These are phyloP conservation scores for Falcaria lacertinaria DNA, from an alignment of 2,888 invertebrate species.

Conservation along the genomic window DNA sequence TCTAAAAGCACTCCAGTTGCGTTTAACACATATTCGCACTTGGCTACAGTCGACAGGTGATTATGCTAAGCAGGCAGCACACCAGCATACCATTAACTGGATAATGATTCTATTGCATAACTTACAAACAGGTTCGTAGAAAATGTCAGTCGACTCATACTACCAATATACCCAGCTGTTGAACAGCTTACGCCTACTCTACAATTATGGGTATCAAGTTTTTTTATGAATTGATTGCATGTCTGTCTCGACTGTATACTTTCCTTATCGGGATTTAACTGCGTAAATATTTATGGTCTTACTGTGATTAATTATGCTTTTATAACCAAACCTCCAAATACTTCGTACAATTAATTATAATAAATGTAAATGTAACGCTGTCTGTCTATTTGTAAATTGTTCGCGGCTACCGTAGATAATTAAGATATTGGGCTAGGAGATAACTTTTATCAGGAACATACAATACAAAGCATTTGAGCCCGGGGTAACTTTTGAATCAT, in stretches of 20 bases:
- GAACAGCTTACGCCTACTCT: constrained; percentile 43
- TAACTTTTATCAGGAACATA: no score
- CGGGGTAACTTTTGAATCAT: no score
- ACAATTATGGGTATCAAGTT: constrained; percentile 46
- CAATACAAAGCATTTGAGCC: no score
- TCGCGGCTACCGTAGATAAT: no score
- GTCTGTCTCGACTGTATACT: constrained; percentile 28
- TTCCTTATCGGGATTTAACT: constrained; percentile 38
- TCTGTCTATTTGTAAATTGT: no score
- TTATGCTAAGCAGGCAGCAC: constrained; percentile 50
- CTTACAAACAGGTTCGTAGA: constrained; percentile 60
- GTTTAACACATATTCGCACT: constrained; percentile 23
- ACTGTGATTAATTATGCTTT: not conserved
- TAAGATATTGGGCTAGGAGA: no score
- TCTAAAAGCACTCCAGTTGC: constrained; percentile 12
- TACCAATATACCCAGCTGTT: constrained; percentile 56
- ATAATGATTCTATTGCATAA: constrained; percentile 69
- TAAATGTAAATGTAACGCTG: no score
- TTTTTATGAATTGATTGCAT: constrained; percentile 48
- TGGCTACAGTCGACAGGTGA: constrained; percentile 55
- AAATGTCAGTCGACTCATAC: constrained; percentile 60
- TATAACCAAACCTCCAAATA: no score
- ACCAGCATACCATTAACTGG: constrained; percentile 46
- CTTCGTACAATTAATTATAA: no score
- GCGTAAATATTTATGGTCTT: constrained; percentile 32